Evolutionary conservation across 2,888 invertebrate species (phyloP).

Genomic region (Agrotis exclamationis): DNA sequence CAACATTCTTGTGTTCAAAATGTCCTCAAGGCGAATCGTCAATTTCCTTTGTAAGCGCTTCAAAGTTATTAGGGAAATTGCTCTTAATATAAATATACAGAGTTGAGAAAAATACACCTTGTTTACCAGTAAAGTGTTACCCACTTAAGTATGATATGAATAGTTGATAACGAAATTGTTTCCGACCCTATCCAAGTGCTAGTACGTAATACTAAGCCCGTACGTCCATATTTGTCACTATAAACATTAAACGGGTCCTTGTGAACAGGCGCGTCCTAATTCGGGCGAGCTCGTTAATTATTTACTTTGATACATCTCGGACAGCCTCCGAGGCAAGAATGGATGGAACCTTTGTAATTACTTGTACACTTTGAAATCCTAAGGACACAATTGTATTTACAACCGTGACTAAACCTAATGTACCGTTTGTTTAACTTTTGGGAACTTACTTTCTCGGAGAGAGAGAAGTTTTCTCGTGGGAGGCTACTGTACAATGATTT

Average conservation of each 20-base stretch:
- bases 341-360: slow-evolving; percentile 77
- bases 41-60: slow-evolving; percentile 80
- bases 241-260: slow-evolving; percentile 76
- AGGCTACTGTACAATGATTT: background rate
- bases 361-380: slow-evolving; percentile 77
- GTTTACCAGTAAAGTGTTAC: slow-evolving; percentile 65
- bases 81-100: slow-evolving; percentile 77
- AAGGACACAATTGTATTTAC: slow-evolving; percentile 63
- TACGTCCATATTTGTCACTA: slow-evolving; percentile 79
- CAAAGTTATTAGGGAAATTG: slow-evolving; percentile 82
- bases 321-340: slow-evolving; percentile 69
- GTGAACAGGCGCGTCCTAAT: slow-evolving; percentile 74
- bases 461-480: background rate
- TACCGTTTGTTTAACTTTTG: slow-evolving; percentile 24
- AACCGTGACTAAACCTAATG: slow-evolving; percentile 44
- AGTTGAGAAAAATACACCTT: slow-evolving; percentile 66
- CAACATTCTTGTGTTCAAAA: slow-evolving; percentile 74
- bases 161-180: slow-evolving; percentile 75
- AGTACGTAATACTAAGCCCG: slow-evolving; percentile 70
- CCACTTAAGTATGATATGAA: slow-evolving; percentile 71
- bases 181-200: slow-evolving; percentile 68
- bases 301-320: slow-evolving; percentile 80
- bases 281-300: slow-evolving; percentile 82
- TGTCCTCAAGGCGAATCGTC: slow-evolving; percentile 76
- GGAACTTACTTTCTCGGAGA: background rate